These are phyloP conservation scores for Odontocolon sp. DNA, from an alignment of 2,888 invertebrate species.

Conservation along the genomic window DNA sequence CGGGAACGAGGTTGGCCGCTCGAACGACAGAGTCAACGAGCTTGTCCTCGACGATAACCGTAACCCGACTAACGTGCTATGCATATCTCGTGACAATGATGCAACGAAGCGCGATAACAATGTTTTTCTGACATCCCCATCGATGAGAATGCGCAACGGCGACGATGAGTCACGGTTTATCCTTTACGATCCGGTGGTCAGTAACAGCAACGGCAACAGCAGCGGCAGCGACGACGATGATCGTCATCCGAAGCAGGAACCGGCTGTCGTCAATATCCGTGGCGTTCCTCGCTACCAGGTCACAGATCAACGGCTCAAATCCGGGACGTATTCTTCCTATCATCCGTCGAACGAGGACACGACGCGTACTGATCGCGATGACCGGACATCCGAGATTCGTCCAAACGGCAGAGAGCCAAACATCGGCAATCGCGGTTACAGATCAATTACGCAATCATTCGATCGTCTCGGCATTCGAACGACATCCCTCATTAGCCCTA, in stretches of 20 bases:
- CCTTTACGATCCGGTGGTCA: conserved; percentile 65
- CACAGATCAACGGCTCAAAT: conserved; percentile 50
- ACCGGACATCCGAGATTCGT: conserved; percentile 3
- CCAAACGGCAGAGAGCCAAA: conserved; percentile 37
- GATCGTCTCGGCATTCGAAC: background rate
- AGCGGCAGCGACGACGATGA: conserved; percentile 1
- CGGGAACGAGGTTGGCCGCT: conserved; percentile 70
- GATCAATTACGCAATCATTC: conserved; percentile 30
- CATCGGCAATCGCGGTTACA: conserved; percentile 11
- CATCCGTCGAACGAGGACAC: conserved; percentile 32
- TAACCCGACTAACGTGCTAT: conserved; percentile 67
- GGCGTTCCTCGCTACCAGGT: conserved; percentile 51
- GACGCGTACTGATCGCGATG: background rate
- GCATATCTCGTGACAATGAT: conserved; percentile 48
- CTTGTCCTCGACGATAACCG: conserved; percentile 63
- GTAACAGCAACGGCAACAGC: conserved; percentile 41
- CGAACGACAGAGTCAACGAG: conserved; percentile 32
- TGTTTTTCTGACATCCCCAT: conserved; percentile 8
- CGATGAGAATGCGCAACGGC: background rate
- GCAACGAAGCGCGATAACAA: conserved; percentile 38
- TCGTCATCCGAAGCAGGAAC: conserved; percentile 29
- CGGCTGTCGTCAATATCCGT: conserved; percentile 44
- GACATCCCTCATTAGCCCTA: background rate
- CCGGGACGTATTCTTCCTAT: conserved; percentile 37
- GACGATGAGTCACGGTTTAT: conserved; percentile 1